Evolutionary conservation across 2,888 invertebrate genomes (phyloP).

Genomic region (Ptilodon capucinus): DNA sequence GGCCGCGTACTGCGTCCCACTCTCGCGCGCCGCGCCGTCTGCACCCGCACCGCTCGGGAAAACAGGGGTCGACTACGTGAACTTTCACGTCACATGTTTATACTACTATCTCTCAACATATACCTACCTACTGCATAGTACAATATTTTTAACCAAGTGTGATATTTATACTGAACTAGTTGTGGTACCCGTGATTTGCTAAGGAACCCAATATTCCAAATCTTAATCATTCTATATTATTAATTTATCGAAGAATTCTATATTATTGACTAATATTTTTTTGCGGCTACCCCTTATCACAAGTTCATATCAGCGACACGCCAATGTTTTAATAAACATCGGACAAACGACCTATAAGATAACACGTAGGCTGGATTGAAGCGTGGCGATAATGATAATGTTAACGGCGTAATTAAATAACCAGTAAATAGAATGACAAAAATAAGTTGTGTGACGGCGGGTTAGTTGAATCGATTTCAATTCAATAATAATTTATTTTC

Average conservation of each 20-base stretch:
- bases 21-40: constrained; percentile 56
- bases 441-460: too few relatives aligned
- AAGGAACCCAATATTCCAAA: too few relatives aligned
- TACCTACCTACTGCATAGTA: constrained; percentile 8
- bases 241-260: too few relatives aligned
- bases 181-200: too few relatives aligned
- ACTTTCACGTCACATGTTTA: constrained; percentile 75
- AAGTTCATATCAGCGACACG: not conserved
- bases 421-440: not conserved
- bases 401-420: not conserved
- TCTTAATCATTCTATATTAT: too few relatives aligned
- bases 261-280: not conserved
- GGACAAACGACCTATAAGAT: not conserved
- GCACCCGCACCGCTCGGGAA: constrained; percentile 62
- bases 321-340: not conserved
- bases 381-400: not conserved
- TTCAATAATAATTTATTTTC: too few relatives aligned
- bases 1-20: constrained; percentile 64
- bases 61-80: constrained; percentile 73
- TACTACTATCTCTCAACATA: constrained; percentile 46
- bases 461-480: too few relatives aligned
- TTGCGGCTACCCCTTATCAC: not conserved
- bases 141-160: constrained; percentile 7
- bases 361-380: not conserved
- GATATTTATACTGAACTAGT: too few relatives aligned